Percentiles rank a stretch among this genome's conserved stretches.
phyloP scores from a whole-genome alignment of 2,113 vertebrate genomes.

The Zapornia atra region DNA sequence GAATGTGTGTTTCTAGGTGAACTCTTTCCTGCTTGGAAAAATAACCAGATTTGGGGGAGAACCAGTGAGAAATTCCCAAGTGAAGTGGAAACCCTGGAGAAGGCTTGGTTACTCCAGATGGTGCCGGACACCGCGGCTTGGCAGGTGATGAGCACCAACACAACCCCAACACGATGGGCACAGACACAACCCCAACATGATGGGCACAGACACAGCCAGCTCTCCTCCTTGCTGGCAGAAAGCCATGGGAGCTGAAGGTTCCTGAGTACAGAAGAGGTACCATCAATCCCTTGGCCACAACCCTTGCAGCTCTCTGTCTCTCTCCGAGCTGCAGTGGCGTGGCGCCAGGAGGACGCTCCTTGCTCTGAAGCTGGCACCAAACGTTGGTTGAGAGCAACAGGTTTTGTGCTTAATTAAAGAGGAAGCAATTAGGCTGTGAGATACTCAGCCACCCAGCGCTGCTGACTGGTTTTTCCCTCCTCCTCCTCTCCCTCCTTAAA shows the following conservation, averaged over 20 bases:
- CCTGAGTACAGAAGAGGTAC: not conserved
- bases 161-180: no score
- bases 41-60: not conserved
- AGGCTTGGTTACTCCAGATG: not conserved
- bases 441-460: slow-evolving; percentile 57
- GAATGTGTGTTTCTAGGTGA: slow-evolving; percentile 57
- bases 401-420: slow-evolving; percentile 59
- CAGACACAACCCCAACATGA: not conserved
- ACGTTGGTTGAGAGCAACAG: slow-evolving; percentile 7
- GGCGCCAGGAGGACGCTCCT: not conserved
- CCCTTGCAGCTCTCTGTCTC: no score
- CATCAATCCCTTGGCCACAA: not conserved
- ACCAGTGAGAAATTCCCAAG: rapidly evolving
- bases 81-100: not conserved
- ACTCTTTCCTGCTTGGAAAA: not conserved
- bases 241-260: not conserved
- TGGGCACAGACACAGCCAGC: rapidly evolving
- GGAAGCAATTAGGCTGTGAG: slow-evolving; percentile 57
- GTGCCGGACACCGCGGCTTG: not conserved
- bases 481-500: slow-evolving; percentile 14
- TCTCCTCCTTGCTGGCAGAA: not conserved
- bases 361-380: not conserved
- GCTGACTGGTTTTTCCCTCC: slow-evolving; percentile 27
- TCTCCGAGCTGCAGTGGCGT: not conserved
- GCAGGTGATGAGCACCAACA: not conserved